Evolutionary conservation across 2,113 vertebrate genomes (phyloP).

Genomic region (Fulica atra): DNA sequence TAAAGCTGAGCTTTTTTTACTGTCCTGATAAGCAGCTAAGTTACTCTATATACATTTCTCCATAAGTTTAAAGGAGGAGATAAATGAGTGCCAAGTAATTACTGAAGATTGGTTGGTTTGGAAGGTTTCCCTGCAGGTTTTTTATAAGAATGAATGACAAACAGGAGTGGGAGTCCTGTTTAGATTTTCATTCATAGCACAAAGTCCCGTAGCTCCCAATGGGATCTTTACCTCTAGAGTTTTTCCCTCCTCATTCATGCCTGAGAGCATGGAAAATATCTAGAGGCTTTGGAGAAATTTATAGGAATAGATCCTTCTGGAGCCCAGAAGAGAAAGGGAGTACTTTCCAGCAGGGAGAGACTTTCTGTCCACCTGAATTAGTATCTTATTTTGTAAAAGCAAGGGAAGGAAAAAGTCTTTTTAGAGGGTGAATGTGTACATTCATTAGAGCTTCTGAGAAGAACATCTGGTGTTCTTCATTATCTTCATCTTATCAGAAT

Average conservation of each 20-base stretch:
- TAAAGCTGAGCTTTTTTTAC: neutral
- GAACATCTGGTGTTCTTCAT: neutral
- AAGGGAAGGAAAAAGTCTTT: neutral
- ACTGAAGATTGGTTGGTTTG: neutral
- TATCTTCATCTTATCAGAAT: neutral
- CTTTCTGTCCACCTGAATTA: neutral
- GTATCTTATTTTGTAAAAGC: neutral
- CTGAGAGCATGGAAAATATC: neutral
- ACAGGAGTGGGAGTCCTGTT: neutral
- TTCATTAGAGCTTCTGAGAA: neutral
- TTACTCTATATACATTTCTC: neutral
- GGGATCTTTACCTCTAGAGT: rapidly evolving
- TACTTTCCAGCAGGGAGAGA: neutral
- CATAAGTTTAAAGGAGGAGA: neutral
- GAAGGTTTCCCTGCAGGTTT: neutral
- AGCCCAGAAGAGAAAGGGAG: neutral
- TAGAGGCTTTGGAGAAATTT: neutral
- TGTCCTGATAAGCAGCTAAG: neutral
- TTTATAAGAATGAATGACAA: neutral
- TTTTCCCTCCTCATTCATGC: neutral
- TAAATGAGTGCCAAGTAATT: neutral
- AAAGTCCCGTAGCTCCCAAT: neutral
- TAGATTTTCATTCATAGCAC: neutral
- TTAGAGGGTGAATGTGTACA: neutral
- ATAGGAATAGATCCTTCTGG: neutral